Base-by-base conservation (phyloP, 53 echinoderm and acorn worm species). In the Astropecten irregularis region DNA sequence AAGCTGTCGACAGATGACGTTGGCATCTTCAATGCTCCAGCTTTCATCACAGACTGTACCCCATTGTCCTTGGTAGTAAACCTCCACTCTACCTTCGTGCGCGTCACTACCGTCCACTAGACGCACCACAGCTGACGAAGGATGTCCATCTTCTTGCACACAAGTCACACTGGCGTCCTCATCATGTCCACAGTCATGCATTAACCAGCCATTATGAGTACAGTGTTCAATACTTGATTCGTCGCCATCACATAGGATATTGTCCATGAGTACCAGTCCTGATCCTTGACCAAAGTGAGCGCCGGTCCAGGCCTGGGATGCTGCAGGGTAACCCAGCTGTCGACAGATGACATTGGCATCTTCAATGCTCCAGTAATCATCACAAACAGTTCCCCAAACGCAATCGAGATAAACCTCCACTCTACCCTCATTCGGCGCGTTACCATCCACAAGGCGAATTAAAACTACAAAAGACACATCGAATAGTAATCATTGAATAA, bases 341-440 rank as follows among this genome's bases (percentile, higher is more conserved):
- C 52, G 48, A 23, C 86, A 86, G 66, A 76, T 73, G 19, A 86
- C 86, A 20, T 30, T 76, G 19, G 76, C 86, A 51, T 86, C 86
- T 23, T 37, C 58, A 7, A 76, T 76, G 32, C 76, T 76, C 86
- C 86, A 86, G 13, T 9, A 3, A 39, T 86, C 53, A 50, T 76
- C 76, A 21, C 86, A 86, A 2, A 86, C 66, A 15, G 76, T 86
- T 30, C 86, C 86, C 86, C 86, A 86, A 6, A 37, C 25, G 32
- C 86, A 73, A 14, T 86, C 74, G 66, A 64, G 51, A 49, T 11
- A 48, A 2, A 86, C 49, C 50, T 86, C 76, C 14, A 86, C 86
- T 11, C 86, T 60, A 18, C 86, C 86, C 27, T 86, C 76, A n/a
- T 47, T 76, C 4, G 57, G 36, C 0, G 76, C 10, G 7, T 40